phyloP scores from a whole-genome alignment of 1,140 invertebrate genomes.

The Stenopsyche tienmushanensis region DNA sequence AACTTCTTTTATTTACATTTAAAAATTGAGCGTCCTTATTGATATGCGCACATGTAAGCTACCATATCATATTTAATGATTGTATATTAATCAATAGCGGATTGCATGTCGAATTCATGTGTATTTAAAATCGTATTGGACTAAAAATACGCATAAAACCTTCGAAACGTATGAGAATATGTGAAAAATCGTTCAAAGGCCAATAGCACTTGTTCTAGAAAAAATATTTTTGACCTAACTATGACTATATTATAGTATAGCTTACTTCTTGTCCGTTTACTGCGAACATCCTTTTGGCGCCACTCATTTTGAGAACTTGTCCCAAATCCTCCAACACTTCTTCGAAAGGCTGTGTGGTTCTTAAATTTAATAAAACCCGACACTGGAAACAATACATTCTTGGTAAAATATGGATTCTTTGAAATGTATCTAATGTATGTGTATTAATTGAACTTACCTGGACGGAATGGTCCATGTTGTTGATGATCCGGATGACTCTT shows the following conservation, averaged over 20 bases:
- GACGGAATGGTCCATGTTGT: conserved; percentile 86
- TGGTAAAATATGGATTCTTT: conserved; percentile 1
- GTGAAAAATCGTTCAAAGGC: no score
- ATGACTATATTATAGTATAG: background rate
- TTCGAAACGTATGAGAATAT: no score
- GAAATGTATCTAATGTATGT: background rate
- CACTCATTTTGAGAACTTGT: conserved; percentile 87
- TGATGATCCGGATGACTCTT: conserved; percentile 86
- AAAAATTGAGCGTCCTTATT: no score
- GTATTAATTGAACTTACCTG: conserved; percentile 61
- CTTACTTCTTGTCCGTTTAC: conserved; percentile 85
- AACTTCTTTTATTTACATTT: no score
- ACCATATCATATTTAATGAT: no score
- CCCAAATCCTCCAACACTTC: conserved; percentile 92
- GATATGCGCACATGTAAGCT: no score
- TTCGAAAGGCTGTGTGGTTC: conserved; percentile 91
- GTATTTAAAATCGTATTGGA: no score
- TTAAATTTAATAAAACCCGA: conserved; percentile 85
- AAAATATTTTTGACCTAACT: background rate
- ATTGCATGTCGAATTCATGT: no score
- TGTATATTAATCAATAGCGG: no score
- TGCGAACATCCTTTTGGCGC: conserved; percentile 87
- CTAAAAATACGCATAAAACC: no score
- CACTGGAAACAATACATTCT: conserved; percentile 59
- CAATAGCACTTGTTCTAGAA: no score